These are phyloP conservation scores for Clinocottus analis DNA, from an alignment of 2,113 vertebrate genomes.

Conservation along the genomic window DNA sequence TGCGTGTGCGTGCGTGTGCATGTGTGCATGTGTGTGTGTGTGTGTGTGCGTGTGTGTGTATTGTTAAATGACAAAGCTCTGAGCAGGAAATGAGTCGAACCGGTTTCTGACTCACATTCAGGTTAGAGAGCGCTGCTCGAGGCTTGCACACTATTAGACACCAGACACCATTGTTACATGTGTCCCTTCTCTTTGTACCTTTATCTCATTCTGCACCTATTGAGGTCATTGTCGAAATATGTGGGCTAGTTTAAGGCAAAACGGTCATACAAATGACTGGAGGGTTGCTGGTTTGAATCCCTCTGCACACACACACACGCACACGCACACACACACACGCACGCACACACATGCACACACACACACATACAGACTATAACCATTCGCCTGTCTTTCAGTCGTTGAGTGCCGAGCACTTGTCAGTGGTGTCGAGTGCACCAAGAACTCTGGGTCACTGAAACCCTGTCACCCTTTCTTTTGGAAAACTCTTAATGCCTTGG, in stretches of 20 bases:
- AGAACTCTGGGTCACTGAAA: constrained; percentile 39
- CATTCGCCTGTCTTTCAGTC: constrained; percentile 1
- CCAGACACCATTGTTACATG: constrained; percentile 69
- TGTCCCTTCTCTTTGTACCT: constrained; percentile 40
- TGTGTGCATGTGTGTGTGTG: constrained; percentile 40
- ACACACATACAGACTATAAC: constrained; percentile 16
- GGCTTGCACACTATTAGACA: constrained; percentile 46
- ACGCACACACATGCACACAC: neutral
- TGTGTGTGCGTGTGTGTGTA: constrained; percentile 39
- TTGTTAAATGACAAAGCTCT: constrained; percentile 66
- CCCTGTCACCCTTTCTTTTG: constrained; percentile 3
- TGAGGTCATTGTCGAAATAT: constrained; percentile 62
- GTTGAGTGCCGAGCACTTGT: constrained; percentile 14
- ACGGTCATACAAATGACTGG: constrained; percentile 28
- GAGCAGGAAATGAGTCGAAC: constrained; percentile 71
- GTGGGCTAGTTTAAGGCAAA: constrained; percentile 34
- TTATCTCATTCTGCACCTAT: constrained; percentile 43
- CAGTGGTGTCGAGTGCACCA: neutral
- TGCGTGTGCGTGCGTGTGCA: constrained; percentile 14
- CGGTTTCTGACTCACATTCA: constrained; percentile 70
- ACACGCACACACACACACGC: neutral
- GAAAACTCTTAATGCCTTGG: constrained; percentile 2
- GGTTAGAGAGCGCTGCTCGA: constrained; percentile 58
- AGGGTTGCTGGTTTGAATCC: constrained; percentile 53
- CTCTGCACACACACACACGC: neutral